Percentiles rank a stretch among this genome's conserved stretches.
phyloP scores from a whole-genome alignment of 2,888 invertebrate species.

The Rhaphigaster nebulosa region DNA sequence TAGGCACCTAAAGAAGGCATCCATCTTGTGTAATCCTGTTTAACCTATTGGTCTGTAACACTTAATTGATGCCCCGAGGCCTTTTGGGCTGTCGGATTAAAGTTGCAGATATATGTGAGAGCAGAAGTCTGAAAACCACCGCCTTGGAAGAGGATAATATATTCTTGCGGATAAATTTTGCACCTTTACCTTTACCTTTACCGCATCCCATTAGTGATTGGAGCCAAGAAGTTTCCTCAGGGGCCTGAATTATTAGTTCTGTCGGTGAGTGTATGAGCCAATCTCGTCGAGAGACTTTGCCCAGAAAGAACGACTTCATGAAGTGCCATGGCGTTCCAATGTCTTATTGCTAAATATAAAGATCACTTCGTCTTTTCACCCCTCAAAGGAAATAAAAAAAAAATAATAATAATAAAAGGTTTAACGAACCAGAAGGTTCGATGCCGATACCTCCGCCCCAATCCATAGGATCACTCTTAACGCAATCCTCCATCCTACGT shows the following conservation, averaged over 20 bases:
- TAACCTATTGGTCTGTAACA: background rate
- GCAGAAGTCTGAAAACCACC: background rate
- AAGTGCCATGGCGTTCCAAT: background rate
- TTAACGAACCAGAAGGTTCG: no score
- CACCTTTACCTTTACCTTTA: constrained; percentile 15
- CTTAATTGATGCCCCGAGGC: background rate
- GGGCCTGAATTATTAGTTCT: background rate
- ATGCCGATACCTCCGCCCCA: no score
- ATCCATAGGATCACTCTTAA: no score
- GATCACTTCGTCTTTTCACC: no score
- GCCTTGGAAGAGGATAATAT: background rate
- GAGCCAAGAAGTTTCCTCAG: background rate
- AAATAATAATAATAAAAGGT: no score
- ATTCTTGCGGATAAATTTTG: constrained; percentile 20
- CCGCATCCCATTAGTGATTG: constrained; percentile 28
- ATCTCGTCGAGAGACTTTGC: background rate
- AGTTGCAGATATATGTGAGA: constrained; percentile 1
- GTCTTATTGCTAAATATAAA: background rate
- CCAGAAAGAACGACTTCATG: background rate
- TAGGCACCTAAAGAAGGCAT: background rate
- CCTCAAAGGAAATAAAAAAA: no score
- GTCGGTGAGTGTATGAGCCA: constrained; percentile 29
- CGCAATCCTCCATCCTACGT: no score
- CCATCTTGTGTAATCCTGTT: background rate
- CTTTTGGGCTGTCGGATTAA: background rate